Percentiles rank a stretch among this genome's conserved stretches.
Conservation (phyloP, 2,888 invertebrate genomes). For the Stenchaetothrips biformis region DNA sequence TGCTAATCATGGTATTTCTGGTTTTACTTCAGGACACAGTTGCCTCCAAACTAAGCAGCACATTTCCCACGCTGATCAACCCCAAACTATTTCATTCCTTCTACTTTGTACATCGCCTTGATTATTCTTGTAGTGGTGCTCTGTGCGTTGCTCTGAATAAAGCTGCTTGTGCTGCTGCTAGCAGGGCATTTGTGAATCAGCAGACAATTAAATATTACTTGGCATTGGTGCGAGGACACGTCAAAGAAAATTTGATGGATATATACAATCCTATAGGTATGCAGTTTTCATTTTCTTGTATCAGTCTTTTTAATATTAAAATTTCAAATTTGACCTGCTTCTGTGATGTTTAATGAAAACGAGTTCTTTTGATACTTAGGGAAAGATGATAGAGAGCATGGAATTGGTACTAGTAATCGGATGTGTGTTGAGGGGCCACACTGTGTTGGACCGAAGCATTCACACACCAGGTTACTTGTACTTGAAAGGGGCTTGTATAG, state of each 20-base stretch:
- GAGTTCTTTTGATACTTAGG: slow-evolving; percentile 46
- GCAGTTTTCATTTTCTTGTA: slow-evolving; percentile 38
- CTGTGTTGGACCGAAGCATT: slow-evolving; percentile 53
- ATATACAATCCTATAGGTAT: slow-evolving; percentile 61
- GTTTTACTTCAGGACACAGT: background rate
- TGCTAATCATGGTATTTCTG: background rate
- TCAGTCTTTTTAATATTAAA: slow-evolving; percentile 5
- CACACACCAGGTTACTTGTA: slow-evolving; percentile 58
- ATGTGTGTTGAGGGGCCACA: slow-evolving; percentile 43
- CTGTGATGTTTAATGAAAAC: background rate
- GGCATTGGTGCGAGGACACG: slow-evolving; percentile 66
- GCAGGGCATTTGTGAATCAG: slow-evolving; percentile 58
- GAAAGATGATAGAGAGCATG: slow-evolving; percentile 52
- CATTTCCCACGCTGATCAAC: slow-evolving; percentile 52
- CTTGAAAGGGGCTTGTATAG: slow-evolving; percentile 62
- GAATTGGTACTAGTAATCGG: slow-evolving; percentile 59
- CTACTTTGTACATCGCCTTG: slow-evolving; percentile 71
- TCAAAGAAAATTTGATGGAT: slow-evolving; percentile 52
- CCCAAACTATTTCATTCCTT: slow-evolving; percentile 55
- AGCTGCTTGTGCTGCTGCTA: slow-evolving; percentile 58
- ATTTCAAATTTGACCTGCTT: background rate
- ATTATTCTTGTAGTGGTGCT: slow-evolving; percentile 75
- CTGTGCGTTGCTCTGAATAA: slow-evolving; percentile 69
- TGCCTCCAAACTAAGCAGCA: slow-evolving; percentile 48
- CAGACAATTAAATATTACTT: slow-evolving; percentile 68